These are phyloP conservation scores for Muntiacus reevesi DNA, from an alignment of 2,113 vertebrate genomes.

Conservation along the genomic window DNA sequence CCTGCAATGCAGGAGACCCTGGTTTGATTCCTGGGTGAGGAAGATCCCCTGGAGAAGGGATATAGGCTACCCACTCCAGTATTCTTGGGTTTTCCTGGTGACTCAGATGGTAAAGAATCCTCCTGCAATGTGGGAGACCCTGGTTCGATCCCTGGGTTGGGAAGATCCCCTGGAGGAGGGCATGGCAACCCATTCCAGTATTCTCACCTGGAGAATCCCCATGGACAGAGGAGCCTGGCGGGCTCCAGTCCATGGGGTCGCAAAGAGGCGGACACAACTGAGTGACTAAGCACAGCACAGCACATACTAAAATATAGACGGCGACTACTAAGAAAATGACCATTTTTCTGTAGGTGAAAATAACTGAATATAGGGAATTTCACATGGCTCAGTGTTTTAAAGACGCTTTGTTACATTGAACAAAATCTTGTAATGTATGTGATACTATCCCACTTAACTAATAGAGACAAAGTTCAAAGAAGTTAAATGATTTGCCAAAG, in stretches of 20 bases:
- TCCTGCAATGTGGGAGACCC: background rate
- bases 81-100: background rate
- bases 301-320: background rate
- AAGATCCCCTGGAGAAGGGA: background rate
- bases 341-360: background rate
- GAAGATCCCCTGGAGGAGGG: background rate
- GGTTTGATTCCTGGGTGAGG: background rate
- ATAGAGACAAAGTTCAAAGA: background rate
- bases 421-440: background rate
- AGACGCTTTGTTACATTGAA: background rate
- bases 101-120: background rate
- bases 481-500: constrained; percentile 29
- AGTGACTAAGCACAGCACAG: background rate
- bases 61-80: background rate
- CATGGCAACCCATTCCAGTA: background rate
- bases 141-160: rapidly evolving
- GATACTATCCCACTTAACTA: background rate
- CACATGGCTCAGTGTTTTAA: background rate
- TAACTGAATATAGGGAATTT: background rate
- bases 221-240: background rate
- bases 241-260: background rate
- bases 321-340: background rate
- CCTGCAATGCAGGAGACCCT: background rate
- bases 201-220: background rate
- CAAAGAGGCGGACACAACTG: background rate